Percentiles rank a stretch among this genome's conserved stretches.
Conservation (phyloP, 2,113 vertebrate species). For the Morone saxatilis region DNA sequence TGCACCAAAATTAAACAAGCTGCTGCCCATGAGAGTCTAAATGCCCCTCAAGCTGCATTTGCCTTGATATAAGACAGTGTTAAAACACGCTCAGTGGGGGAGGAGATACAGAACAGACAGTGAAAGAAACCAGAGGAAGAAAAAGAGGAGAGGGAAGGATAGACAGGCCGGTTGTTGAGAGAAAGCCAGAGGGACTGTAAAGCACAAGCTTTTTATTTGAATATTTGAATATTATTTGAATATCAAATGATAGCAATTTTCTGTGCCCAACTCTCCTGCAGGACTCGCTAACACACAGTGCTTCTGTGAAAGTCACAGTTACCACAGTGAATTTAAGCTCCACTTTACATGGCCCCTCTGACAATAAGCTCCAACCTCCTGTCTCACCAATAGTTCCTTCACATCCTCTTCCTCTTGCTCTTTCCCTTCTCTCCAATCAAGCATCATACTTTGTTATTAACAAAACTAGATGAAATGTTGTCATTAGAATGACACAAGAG, state of each 20-base stretch:
- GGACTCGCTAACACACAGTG: constrained; percentile 30
- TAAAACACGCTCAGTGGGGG: constrained; percentile 41
- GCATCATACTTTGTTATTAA: neutral
- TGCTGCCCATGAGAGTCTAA: constrained; percentile 9
- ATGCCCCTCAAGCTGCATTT: constrained; percentile 46
- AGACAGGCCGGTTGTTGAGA: constrained; percentile 28
- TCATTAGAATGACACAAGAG: constrained; percentile 25
- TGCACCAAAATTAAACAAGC: constrained; percentile 53
- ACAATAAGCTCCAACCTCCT: constrained; percentile 29
- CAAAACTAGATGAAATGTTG: neutral
- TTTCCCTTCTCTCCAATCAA: neutral
- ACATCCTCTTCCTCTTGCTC: neutral
- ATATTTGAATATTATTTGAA: constrained; percentile 67
- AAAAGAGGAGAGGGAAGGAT: neutral
- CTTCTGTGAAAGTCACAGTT: constrained; percentile 41
- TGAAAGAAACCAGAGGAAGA: constrained; percentile 14
- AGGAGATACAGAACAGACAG: constrained; percentile 31
- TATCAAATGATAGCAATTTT: constrained; percentile 66
- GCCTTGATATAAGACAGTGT: constrained; percentile 45
- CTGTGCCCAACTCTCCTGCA: constrained; percentile 41
- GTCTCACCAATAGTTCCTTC: neutral
- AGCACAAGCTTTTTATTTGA: constrained; percentile 61
- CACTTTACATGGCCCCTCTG: constrained; percentile 20
- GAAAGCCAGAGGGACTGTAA: constrained; percentile 51
- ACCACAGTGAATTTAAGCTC: constrained; percentile 35